These are phyloP conservation scores for Empidonax alnorum DNA, from an alignment of 2,113 vertebrate genomes.

Conservation along the genomic window DNA sequence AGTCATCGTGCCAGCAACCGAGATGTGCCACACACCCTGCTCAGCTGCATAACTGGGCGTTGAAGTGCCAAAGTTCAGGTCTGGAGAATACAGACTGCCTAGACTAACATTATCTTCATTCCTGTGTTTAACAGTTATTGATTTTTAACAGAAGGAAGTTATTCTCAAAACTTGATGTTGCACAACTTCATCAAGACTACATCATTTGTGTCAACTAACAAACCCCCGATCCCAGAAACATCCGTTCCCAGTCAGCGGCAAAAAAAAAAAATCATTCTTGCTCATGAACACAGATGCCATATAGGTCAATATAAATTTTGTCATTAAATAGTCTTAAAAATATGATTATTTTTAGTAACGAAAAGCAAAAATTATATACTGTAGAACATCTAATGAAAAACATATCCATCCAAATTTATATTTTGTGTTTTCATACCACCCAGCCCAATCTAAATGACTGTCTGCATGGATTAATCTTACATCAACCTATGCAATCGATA, in stretches of 20 bases:
- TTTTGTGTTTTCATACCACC: neutral
- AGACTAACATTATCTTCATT: neutral
- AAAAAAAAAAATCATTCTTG: neutral
- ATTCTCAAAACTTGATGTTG: neutral
- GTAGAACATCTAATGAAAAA: neutral
- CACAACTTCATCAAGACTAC: neutral
- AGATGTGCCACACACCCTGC: neutral
- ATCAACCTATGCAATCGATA: neutral
- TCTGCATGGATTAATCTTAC: neutral
- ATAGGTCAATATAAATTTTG: neutral
- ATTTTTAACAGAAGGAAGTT: neutral
- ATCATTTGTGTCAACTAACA: neutral
- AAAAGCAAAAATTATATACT: neutral
- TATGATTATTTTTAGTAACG: neutral
- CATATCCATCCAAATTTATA: neutral
- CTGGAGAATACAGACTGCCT: neutral
- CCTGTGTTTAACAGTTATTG: neutral
- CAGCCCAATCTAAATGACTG: neutral
- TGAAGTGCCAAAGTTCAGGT: neutral
- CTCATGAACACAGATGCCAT: fast-evolving
- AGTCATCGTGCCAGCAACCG: neutral
- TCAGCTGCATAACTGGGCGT: neutral
- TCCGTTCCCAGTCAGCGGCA: neutral
- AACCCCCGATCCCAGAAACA: neutral
- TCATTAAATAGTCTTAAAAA: neutral